Percentiles rank a stretch among this genome's conserved stretches.
Conservation (phyloP, 37 sponge, comb jelly and placozoan species). For the Halisarca cf. caerulea region DNA sequence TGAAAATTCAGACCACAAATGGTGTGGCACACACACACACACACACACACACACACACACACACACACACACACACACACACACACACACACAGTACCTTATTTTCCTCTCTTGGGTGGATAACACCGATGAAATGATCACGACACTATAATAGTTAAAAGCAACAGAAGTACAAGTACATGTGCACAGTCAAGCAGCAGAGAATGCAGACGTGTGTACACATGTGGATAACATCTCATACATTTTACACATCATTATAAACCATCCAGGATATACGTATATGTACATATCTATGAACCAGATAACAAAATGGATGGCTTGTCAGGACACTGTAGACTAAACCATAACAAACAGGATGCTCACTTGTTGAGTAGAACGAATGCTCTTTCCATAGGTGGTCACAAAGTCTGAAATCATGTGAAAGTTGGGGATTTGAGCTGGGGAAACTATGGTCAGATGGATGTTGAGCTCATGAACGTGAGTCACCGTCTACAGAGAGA, state of each 20-base stretch:
- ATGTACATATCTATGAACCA: too few species aligned
- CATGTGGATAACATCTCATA: too few species aligned
- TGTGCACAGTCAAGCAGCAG: neutral
- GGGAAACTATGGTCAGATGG: constrained; percentile 63
- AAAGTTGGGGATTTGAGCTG: constrained; percentile 91
- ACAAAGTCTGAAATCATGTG: constrained; percentile 78
- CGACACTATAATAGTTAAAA: constrained; percentile 87
- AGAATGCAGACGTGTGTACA: too few species aligned
- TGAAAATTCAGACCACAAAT: too few species aligned
- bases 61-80: neutral
- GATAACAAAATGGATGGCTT: too few species aligned
- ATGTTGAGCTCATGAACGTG: constrained; percentile 73
- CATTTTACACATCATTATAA: too few species aligned
- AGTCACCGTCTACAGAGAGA: constrained; percentile 50
- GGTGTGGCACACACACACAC: too few species aligned
- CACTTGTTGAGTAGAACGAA: constrained; percentile 81
- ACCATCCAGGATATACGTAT: too few species aligned
- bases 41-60: too few species aligned
- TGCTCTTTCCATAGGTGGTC: constrained; percentile 51
- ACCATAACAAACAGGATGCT: too few species aligned
- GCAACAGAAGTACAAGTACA: too few species aligned
- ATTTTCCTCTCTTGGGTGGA: constrained; percentile 77
- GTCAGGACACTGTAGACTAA: too few species aligned
- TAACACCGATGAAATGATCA: constrained; percentile 67
- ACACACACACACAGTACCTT: neutral